A percentile compares a stretch with the other conserved stretches of the same genome.
phyloP scores from a whole-genome alignment of 2,797 vertebrate species.

The Aplochiton taeniatus region DNA sequence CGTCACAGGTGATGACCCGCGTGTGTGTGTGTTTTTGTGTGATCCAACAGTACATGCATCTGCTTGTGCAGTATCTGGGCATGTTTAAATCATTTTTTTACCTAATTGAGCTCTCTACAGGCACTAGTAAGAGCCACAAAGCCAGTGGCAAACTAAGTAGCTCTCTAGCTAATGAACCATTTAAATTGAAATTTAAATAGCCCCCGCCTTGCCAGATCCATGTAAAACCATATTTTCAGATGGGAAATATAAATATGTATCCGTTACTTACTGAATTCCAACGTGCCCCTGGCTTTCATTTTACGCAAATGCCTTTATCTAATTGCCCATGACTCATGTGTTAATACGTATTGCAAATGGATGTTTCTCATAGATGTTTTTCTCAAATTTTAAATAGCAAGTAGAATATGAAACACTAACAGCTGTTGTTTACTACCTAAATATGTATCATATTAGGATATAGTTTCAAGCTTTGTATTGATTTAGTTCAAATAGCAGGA shows the following conservation, averaged over 20 bases:
- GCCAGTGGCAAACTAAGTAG: constrained; percentile 4
- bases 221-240: constrained; percentile 6
- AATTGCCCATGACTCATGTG: constrained; percentile 38
- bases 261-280: constrained; percentile 28
- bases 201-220: background rate
- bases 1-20: constrained; percentile 51
- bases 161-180: constrained; percentile 23
- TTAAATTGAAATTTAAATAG: constrained; percentile 47
- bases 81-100: background rate
- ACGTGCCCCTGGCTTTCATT: constrained; percentile 27
- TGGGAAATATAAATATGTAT: constrained; percentile 50
- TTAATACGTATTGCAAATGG: constrained; percentile 4
- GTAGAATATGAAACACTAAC: constrained; percentile 17
- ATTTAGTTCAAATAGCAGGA: no score
- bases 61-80: background rate
- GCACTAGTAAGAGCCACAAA: background rate
- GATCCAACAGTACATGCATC: background rate
- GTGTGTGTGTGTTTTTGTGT: constrained; percentile 2
- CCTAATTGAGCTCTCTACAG: background rate
- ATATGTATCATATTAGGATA: no score
- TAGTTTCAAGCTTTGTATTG: no score
- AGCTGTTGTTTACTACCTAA: constrained; percentile 23
- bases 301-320: constrained; percentile 39
- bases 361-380: constrained; percentile 7
- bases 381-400: constrained; percentile 38